A percentile compares a stretch with the other conserved stretches of the same genome.
phyloP scores from a whole-genome alignment of 2,888 invertebrate species.

The Chalcosyrphus nemorum region DNA sequence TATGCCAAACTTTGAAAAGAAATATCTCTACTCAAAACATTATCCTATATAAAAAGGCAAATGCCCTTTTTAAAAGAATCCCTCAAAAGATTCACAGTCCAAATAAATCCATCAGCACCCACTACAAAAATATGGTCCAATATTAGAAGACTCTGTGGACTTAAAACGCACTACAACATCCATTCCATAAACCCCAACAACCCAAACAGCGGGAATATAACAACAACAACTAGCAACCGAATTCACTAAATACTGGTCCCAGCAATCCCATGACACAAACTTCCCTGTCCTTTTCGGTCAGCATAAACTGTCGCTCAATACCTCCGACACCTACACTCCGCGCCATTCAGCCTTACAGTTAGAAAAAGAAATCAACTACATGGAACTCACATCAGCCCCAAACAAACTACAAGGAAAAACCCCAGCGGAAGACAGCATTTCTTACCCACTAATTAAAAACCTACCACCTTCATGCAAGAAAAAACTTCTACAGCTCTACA shows the following conservation, averaged over 20 bases:
- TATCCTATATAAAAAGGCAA: slow-evolving; percentile 16
- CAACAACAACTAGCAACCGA: neutral
- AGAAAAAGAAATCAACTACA: too few species aligned
- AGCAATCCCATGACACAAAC: too few species aligned
- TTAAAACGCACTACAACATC: neutral
- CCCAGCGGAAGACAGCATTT: too few species aligned
- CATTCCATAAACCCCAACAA: neutral
- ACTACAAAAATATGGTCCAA: neutral
- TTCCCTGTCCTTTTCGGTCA: too few species aligned
- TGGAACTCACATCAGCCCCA: too few species aligned
- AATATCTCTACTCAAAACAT: slow-evolving; percentile 32
- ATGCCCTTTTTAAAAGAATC: neutral
- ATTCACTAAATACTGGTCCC: neutral
- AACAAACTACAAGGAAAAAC: too few species aligned
- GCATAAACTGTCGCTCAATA: too few species aligned
- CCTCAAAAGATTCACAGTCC: neutral
- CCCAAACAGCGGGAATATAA: neutral
- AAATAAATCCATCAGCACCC: neutral
- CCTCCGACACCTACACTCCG: too few species aligned
- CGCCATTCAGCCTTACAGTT: too few species aligned
- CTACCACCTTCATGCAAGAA: too few species aligned
- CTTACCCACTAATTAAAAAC: too few species aligned
- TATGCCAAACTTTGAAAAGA: slow-evolving; percentile 29
- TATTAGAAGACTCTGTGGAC: neutral
- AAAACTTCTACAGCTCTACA: too few species aligned